Base-by-base conservation (phyloP, 2,888 invertebrate species). In the Drosophila neonasuta region DNA sequence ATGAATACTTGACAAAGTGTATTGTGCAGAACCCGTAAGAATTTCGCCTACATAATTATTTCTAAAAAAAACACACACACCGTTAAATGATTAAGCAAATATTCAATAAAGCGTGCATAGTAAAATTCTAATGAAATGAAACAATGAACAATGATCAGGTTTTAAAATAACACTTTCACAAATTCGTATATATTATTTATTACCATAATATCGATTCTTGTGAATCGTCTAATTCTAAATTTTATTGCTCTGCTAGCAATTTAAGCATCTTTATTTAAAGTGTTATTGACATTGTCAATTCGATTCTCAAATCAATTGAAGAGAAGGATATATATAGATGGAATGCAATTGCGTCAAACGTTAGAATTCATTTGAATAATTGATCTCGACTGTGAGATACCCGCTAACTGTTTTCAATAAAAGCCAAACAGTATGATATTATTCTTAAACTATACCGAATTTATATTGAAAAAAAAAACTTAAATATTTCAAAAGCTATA, bases 181-280 rank as follows among this genome's bases (percentile, higher is more conserved):
- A 34, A 7, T 20, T n/a, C 32, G 32, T 17, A n/a, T 11, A 6
- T 4, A 41, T 41, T 20, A 10, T 32, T 56, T 49, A 30, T 34
- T 13, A 13, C 7, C 32, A 55, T 34, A 44, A 55, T 44, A 45
- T 55, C 44, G 34, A 32, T 44, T 17, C 30, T 9, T 17, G 11
- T 52, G 42, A 30, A 30, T 42, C 11, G 6, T 32, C n/a, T 20
- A 50, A 50, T 2, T 36, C n/a, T 5, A 8, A 3, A 36, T 30
- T 42, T 41, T 52, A 41, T 30, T 42, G 50, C 36, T 13, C 24
- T 6, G 24, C 24, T 24, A n/a, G 20, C 34, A 2, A n/a, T 34
- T 34, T 7, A 4, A 1, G 34, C 10, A 5, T 39, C 10, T 30
- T 54, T 3, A 10, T 45, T n/a, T 36, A 36, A 24, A 6, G 20